Conservation (phyloP, 2,113 vertebrate species). For the Hippocampus comes region DNA sequence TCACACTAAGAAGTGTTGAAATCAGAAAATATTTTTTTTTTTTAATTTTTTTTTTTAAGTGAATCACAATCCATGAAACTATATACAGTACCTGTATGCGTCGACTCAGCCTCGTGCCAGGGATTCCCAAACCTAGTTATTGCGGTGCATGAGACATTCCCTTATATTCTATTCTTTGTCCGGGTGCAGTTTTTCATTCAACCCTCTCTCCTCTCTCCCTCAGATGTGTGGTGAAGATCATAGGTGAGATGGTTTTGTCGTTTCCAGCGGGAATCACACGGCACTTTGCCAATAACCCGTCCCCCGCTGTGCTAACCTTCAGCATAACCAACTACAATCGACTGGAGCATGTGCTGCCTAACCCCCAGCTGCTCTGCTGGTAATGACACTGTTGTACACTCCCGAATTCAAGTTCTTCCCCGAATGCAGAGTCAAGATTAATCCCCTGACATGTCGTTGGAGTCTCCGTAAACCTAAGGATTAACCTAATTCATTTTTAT, state of each 20-base stretch:
- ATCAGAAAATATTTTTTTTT: conserved; percentile 82
- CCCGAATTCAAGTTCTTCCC: neutral
- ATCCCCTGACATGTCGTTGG: neutral
- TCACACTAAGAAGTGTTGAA: conserved; percentile 98
- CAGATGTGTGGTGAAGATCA: conserved; percentile 97
- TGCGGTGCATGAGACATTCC: neutral
- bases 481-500: conserved; percentile 8
- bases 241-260: conserved; percentile 98
- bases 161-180: neutral
- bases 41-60: too few relatives aligned
- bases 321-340: conserved; percentile 95
- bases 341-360: conserved; percentile 98
- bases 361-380: conserved; percentile 99
- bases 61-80: too few relatives aligned
- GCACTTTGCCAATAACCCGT: conserved; percentile 95
- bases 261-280: conserved; percentile 97
- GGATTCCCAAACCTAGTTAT: too few relatives aligned
- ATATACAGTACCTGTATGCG: too few relatives aligned
- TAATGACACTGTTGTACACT: conserved; percentile 65
- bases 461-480: conserved; percentile 15
- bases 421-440: neutral
- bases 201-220: conserved; percentile 10
- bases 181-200: neutral
- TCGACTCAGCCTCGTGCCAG: too few relatives aligned
- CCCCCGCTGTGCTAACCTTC: conserved; percentile 91